phyloP scores from a whole-genome alignment of 2,888 invertebrate species.

The Cephus spinipes region DNA sequence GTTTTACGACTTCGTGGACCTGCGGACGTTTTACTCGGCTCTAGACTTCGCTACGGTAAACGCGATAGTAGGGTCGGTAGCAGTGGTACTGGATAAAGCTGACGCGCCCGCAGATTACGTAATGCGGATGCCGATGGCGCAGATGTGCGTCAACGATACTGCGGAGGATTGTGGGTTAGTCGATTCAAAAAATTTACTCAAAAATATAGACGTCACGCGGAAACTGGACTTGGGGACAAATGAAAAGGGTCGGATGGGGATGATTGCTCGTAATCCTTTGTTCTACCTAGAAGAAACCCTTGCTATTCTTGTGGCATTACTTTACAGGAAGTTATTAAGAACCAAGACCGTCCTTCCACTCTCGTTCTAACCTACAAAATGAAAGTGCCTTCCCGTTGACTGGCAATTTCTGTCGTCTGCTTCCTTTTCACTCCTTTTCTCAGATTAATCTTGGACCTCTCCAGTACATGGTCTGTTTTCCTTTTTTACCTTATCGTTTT shows the following conservation, averaged over 20 bases:
- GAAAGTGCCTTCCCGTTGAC: not conserved
- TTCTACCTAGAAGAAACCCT: not conserved
- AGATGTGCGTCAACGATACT: not conserved
- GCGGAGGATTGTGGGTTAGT: not conserved
- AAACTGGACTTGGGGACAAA: not conserved
- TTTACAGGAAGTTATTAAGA: constrained; percentile 35
- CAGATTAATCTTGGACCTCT: not conserved
- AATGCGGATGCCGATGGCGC: not conserved
- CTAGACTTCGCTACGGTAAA: not conserved
- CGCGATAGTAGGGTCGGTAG: not conserved
- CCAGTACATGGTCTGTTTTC: not conserved
- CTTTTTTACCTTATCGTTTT: not conserved
- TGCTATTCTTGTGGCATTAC: constrained; percentile 20
- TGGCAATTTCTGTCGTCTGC: not conserved
- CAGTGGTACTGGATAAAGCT: not conserved
- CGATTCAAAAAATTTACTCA: not conserved
- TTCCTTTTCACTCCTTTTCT: not conserved
- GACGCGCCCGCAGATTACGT: not conserved
- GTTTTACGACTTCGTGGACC: not conserved
- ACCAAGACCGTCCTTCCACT: constrained; percentile 3
- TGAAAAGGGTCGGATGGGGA: constrained; percentile 11
- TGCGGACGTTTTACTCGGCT: not conserved
- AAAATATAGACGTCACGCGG: not conserved
- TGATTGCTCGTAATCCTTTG: constrained; percentile 22
- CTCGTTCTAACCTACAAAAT: not conserved